Evolutionary conservation across 2,797 vertebrate species (phyloP), one percentile per base, ranked within the genome.

Genomic region (Darevskia nairensis): DNA sequence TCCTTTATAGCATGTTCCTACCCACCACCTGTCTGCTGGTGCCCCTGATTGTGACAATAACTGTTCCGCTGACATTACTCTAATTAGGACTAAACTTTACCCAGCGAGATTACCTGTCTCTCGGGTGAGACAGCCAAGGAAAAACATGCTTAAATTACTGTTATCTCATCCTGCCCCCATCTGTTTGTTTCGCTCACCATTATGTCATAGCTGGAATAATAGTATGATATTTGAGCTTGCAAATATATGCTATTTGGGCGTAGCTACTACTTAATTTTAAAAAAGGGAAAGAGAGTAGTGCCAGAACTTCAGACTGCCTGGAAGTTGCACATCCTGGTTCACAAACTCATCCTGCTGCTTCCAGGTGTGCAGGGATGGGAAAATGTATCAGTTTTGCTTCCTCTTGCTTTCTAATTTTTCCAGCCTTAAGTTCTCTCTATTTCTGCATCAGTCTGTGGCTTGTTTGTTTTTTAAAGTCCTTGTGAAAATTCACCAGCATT

Each of bases 51-150:
- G 93, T 95, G 91, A 93, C 90, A 91, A 84, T 76, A 94, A 82
- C 61, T 46, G 81, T 84, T 85, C 82, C 92, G 74, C 61, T 84
- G 78, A 92, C 90, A 94, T 83, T 72, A 61, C 19, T 72, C 88
- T 94, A 93, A 95, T 94, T 93, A 95, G 88, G 86, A 88, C 91
- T 93, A 85, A 94, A 90, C 94, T 91, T 89, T 87, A 76, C 92
- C 91, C 27, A 0, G 41, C 84, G 93, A 95, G 92, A 89, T 85
- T 90, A 11, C 89, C 89, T 85, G 39, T 66, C 59, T 80, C 90
- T 86, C 68, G 85, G 77, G 84, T 88, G 89, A 92, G 68, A 3
- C 66, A 87, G 76, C 27, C 32, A 55, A 46, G 88, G 59, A 93
- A 92, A 92, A 41, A 90, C 90, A 91, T 64, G 2, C 85, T 92